These are phyloP conservation scores for Chaunax sp. DNA, from an alignment of 2,797 vertebrate species.

Conservation along the genomic window DNA sequence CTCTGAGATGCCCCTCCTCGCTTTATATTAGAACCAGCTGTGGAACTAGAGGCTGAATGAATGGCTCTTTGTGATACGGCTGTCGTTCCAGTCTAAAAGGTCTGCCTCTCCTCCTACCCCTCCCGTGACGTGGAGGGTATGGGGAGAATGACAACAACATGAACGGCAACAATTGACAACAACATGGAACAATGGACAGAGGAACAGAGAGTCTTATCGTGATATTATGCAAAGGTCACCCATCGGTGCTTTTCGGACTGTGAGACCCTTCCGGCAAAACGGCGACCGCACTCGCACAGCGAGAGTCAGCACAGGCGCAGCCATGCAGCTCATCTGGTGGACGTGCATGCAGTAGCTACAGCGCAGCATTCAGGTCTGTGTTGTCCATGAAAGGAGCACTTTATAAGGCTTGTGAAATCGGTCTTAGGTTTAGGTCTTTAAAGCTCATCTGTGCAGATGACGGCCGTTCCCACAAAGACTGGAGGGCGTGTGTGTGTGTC, in stretches of 20 bases:
- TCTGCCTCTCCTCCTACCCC: slow-evolving; percentile 65
- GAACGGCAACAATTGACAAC: slow-evolving; percentile 63
- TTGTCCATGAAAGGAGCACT: slow-evolving; percentile 40
- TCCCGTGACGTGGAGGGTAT: slow-evolving; percentile 5
- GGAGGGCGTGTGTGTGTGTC: slow-evolving; percentile 33
- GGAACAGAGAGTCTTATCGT: slow-evolving; percentile 61
- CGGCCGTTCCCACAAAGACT: slow-evolving; percentile 56
- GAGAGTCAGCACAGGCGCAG: slow-evolving; percentile 58
- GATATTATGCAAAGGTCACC: slow-evolving; percentile 69
- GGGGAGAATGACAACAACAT: slow-evolving; percentile 64
- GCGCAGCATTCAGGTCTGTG: slow-evolving; percentile 15
- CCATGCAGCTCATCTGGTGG: slow-evolving; percentile 60
- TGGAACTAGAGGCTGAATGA: slow-evolving; percentile 80
- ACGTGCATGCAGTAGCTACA: slow-evolving; percentile 32
- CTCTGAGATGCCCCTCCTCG: slow-evolving; percentile 72
- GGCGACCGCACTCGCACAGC: slow-evolving; percentile 27
- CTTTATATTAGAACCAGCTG: slow-evolving; percentile 88
- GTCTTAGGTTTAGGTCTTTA: slow-evolving; percentile 15
- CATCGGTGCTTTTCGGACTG: slow-evolving; percentile 10
- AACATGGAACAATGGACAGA: slow-evolving; percentile 73
- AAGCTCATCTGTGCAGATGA: slow-evolving; percentile 39
- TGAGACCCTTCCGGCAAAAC: slow-evolving; percentile 56
- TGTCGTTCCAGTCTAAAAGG: slow-evolving; percentile 76
- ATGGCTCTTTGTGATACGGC: slow-evolving; percentile 87
- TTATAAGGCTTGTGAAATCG: slow-evolving; percentile 36